These are phyloP conservation scores for Atherinomorus stipes DNA, from an alignment of 2,113 vertebrate species.

Conservation along the genomic window DNA sequence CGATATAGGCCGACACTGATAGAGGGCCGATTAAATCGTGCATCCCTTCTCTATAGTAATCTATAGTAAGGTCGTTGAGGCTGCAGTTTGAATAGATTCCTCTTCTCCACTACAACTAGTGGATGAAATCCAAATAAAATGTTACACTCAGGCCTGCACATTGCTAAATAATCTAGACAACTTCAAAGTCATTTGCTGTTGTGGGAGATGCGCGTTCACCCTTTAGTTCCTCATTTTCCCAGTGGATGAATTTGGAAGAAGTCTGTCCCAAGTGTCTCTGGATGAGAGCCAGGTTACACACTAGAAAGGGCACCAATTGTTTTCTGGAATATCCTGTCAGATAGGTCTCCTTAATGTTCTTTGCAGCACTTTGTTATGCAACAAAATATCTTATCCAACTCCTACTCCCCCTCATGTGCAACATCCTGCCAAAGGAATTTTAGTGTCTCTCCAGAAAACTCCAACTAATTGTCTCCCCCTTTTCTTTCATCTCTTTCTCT, in stretches of 20 bases:
- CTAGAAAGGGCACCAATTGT: background rate
- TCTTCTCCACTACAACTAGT: background rate
- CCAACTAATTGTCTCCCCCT: background rate
- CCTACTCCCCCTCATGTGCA: no score
- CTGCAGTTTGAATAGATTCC: no score
- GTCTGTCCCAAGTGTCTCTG: background rate
- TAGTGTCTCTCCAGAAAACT: background rate
- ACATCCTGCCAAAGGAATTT: background rate
- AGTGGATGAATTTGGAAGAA: background rate
- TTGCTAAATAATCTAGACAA: background rate
- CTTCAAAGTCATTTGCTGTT: background rate
- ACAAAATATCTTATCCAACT: background rate
- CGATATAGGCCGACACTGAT: no score
- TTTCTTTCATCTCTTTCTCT: background rate
- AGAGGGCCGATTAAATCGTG: no score
- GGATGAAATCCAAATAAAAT: background rate
- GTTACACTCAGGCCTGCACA: background rate
- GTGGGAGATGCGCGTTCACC: no score
- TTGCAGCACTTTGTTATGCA: conserved; percentile 13
- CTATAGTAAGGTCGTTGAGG: no score
- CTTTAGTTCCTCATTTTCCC: no score
- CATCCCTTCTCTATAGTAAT: no score
- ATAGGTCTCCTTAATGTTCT: background rate
- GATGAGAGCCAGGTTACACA: background rate
- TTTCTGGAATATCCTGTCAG: background rate